Conservation (phyloP, 2,113 vertebrate species). For the Rhodinocichla rosea region DNA sequence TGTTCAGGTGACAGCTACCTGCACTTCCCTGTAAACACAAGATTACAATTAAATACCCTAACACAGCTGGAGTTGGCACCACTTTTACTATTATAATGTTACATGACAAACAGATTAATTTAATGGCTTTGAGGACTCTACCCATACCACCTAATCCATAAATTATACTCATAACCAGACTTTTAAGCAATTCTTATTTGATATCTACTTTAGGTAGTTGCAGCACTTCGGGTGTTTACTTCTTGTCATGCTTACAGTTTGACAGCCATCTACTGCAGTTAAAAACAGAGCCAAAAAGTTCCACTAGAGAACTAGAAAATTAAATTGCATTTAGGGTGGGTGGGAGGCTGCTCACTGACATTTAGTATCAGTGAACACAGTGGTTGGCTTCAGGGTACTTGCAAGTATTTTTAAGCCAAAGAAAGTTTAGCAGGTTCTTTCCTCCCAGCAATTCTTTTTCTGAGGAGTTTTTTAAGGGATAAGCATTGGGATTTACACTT, state of each 20-base stretch:
- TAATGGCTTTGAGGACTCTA: background rate
- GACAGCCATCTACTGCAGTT: background rate
- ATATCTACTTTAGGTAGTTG: background rate
- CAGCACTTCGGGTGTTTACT: background rate
- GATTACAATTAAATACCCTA: background rate
- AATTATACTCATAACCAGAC: background rate
- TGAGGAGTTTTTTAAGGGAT: background rate
- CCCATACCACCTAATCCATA: background rate
- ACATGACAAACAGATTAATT: background rate
- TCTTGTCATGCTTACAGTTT: background rate
- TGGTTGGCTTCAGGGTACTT: background rate
- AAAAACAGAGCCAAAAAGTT: background rate
- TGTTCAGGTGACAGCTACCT: background rate
- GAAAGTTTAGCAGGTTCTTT: background rate
- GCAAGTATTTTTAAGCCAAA: background rate
- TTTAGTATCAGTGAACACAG: background rate
- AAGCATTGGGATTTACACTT: background rate
- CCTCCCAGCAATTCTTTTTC: background rate
- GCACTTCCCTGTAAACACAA: background rate
- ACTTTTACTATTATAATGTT: background rate
- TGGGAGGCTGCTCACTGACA: background rate
- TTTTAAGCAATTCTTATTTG: background rate
- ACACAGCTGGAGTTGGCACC: background rate
- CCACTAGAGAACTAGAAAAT: background rate
- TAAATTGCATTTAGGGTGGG: background rate